A percentile compares a stretch with the other conserved stretches of the same genome.
phyloP scores from a whole-genome alignment of 2,797 vertebrate genomes.

The Champsocephalus esox region DNA sequence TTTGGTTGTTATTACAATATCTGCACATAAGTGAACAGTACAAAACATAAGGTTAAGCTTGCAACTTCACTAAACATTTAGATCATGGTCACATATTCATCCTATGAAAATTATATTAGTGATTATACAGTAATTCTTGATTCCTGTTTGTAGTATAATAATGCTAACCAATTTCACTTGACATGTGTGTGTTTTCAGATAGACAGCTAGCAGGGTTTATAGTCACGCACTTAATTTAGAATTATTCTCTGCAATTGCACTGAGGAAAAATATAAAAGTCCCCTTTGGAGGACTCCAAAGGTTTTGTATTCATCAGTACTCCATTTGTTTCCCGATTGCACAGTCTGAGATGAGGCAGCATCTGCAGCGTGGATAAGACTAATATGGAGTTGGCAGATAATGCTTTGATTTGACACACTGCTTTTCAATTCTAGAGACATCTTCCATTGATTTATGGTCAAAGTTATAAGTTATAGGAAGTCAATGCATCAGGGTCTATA shows the following conservation, averaged over 20 bases:
- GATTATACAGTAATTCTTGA: conserved; percentile 33
- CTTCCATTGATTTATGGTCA: conserved; percentile 10
- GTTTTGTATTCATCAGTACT: conserved; percentile 56
- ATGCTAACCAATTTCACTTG: conserved; percentile 46
- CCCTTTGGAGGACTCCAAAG: conserved; percentile 64
- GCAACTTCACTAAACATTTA: background rate
- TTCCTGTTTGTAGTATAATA: conserved; percentile 31
- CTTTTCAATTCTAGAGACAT: conserved; percentile 31
- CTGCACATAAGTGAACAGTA: background rate
- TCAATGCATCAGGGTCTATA: conserved; percentile 13
- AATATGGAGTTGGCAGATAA: conserved; percentile 61
- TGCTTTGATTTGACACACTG: conserved; percentile 55
- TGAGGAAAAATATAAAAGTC: conserved; percentile 46
- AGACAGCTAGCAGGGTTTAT: conserved; percentile 50
- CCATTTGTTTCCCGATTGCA: conserved; percentile 62
- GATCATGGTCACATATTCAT: background rate
- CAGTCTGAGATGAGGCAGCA: conserved; percentile 43
- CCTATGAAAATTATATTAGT: conserved; percentile 11
- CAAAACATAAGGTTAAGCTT: background rate
- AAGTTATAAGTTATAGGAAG: conserved; percentile 26
- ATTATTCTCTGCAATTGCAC: conserved; percentile 38
- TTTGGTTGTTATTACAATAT: background rate
- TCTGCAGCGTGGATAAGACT: conserved; percentile 59
- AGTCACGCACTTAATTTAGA: conserved; percentile 49
- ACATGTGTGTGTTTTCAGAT: conserved; percentile 58